Base-by-base conservation (phyloP, 2,888 invertebrate species). In the Ormyrus rosae region DNA sequence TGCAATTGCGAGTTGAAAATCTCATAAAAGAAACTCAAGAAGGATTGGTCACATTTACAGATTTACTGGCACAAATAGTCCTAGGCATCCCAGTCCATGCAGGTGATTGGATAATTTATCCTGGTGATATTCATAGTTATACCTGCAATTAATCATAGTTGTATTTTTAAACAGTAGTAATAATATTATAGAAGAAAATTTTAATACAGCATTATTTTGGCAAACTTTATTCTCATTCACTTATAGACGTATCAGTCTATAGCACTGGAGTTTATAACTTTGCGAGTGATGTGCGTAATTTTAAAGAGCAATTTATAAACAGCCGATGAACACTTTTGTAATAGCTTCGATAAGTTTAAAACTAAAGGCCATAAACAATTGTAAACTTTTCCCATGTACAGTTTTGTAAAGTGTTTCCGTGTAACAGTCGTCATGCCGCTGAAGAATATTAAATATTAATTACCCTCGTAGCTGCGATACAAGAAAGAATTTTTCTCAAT, bases 191-290 rank as follows among this genome's bases (percentile, higher is more conserved):
- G 51, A 61, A 53, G 6, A 61, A 7, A 60, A 53, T 19, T 72
- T 72, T 19, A 72, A 72, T 51, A 72, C 61, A 72, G n/a, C 53
- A 63, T 72, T 72, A n/a, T 61, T 8, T n/a, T 72, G 4, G 10
- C 45, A 8, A 53, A 13, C 11, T 61, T 63, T n/a, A n/a, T 72
- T 10, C n/a, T 19, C 13, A 13, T 72, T 7, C 63, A 51, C 7
- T 53, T 61, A 13, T 63, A 72, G 45, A 13, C 61, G 8, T 72
- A 72, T 45, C 51, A 61, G 10, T 61, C 63, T n/a, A 11, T 72
- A 53, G n/a, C 45, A 9, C 19, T 19, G 19, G 19, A 19, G 19
- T 19, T 19, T 19, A 19, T 1, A 19, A 19, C 19, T 19, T 19
- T 19, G 19, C 19, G 19, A 19, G 19, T 0, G 19, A 19, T 19